A percentile compares a stretch with the other conserved stretches of the same genome.
Conservation (phyloP, 2,113 vertebrate species). For the Saccopteryx bilineata region DNA sequence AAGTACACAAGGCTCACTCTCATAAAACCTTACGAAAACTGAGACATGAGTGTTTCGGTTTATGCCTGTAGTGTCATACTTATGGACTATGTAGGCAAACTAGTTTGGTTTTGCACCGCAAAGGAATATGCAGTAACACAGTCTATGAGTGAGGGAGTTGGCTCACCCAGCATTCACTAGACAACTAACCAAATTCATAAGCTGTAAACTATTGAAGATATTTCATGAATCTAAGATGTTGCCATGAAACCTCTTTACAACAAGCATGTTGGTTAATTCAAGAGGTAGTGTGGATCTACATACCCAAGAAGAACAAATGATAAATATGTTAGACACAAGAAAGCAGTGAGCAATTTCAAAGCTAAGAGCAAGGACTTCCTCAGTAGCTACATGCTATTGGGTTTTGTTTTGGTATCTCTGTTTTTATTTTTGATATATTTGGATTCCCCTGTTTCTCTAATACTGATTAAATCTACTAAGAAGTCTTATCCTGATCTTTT, state of each 20-base stretch:
- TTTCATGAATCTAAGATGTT: not conserved
- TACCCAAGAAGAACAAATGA: accelerated
- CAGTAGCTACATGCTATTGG: not conserved
- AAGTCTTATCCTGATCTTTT: not conserved
- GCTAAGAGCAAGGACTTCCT: not conserved
- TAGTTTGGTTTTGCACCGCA: too few species aligned
- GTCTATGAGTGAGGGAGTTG: too few species aligned
- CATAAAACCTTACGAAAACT: too few species aligned
- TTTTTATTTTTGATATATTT: not conserved
- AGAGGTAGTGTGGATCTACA: not conserved
- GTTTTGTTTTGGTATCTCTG: not conserved
- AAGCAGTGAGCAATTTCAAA: not conserved
- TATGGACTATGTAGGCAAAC: too few species aligned
- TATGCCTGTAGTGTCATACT: too few species aligned
- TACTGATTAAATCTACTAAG: not conserved
- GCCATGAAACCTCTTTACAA: not conserved
- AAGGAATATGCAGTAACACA: too few species aligned
- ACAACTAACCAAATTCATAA: not conserved
- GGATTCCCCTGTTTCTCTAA: not conserved
- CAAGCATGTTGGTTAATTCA: not conserved
- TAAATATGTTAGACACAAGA: not conserved
- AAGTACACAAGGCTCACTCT: too few species aligned
- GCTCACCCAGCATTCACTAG: too few species aligned
- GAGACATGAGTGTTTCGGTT: too few species aligned
- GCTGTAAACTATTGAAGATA: not conserved